Conservation (phyloP, 2,797 vertebrate genomes). For the Potorous gilbertii region DNA sequence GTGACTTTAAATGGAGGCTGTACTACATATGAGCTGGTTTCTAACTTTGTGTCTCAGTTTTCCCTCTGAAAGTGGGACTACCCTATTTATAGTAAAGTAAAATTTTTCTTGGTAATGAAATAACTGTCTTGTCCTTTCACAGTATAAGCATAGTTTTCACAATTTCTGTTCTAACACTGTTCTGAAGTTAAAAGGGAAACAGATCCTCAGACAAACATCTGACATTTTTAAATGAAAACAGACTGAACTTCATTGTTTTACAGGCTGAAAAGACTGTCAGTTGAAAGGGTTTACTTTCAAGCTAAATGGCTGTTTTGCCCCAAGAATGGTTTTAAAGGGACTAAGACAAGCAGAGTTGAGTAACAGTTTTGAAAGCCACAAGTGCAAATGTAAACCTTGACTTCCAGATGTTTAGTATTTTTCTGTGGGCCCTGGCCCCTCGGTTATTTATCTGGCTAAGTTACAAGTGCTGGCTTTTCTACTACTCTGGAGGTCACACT, state of each 20-base stretch:
- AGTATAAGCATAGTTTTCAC: not conserved
- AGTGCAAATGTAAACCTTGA: not conserved
- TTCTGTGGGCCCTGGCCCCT: not conserved
- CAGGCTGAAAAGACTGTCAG: not conserved
- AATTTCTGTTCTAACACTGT: not conserved
- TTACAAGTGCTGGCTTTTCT: not conserved
- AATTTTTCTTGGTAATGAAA: not conserved
- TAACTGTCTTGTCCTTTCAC: not conserved
- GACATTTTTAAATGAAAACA: not conserved
- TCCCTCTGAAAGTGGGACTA: not conserved
- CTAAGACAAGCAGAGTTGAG: not conserved
- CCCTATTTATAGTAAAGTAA: not conserved
- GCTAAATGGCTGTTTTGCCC: not conserved
- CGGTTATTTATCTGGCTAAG: not conserved
- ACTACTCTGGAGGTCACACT: not conserved
- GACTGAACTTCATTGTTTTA: not conserved
- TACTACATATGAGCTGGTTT: not conserved
- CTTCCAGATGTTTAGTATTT: not conserved
- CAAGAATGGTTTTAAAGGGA: not conserved
- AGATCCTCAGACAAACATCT: not conserved
- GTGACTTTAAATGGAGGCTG: not conserved
- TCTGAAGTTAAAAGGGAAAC: not conserved
- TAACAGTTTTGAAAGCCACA: not conserved
- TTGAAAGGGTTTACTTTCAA: not conserved
- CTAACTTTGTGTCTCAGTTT: not conserved